These are phyloP conservation scores for Gymnoscopelus braueri DNA, from an alignment of 2,797 vertebrate species.

Conservation along the genomic window DNA sequence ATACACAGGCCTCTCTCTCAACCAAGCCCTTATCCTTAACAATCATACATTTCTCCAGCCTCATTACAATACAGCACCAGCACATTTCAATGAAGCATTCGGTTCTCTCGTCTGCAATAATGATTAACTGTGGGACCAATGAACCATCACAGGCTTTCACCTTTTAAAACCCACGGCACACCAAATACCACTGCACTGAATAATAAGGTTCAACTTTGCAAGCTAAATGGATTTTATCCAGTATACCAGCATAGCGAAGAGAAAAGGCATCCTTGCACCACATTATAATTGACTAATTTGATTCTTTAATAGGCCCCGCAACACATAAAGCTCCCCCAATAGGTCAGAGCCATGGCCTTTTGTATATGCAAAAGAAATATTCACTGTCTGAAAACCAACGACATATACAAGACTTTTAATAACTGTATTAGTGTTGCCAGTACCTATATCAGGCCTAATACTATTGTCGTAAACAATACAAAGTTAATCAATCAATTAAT, in stretches of 20 bases:
- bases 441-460: constrained; percentile 34
- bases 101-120: constrained; percentile 71
- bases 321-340: constrained; percentile 67
- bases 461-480: constrained; percentile 67
- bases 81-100: constrained; percentile 76
- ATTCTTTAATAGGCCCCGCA: constrained; percentile 75
- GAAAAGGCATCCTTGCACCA: constrained; percentile 67
- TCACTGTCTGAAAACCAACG: constrained; percentile 26
- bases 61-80: constrained; percentile 75
- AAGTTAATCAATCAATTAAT: constrained; percentile 77
- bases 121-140: constrained; percentile 83
- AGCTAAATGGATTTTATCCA: constrained; percentile 79
- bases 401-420: constrained; percentile 53
- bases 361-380: constrained; percentile 60
- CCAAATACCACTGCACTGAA: constrained; percentile 83
- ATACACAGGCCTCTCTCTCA: constrained; percentile 35
- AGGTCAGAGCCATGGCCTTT: constrained; percentile 73
- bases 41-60: constrained; percentile 75
- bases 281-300: constrained; percentile 78
- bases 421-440: constrained; percentile 55
- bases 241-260: constrained; percentile 36
- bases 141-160: constrained; percentile 80
- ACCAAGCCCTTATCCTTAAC: constrained; percentile 61
- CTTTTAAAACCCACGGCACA: constrained; percentile 78
- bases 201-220: constrained; percentile 78